Evolutionary conservation across 2,888 invertebrate genomes (phyloP), one percentile per base, ranked within the genome.

Genomic region (Habrosyne pyritoides): DNA sequence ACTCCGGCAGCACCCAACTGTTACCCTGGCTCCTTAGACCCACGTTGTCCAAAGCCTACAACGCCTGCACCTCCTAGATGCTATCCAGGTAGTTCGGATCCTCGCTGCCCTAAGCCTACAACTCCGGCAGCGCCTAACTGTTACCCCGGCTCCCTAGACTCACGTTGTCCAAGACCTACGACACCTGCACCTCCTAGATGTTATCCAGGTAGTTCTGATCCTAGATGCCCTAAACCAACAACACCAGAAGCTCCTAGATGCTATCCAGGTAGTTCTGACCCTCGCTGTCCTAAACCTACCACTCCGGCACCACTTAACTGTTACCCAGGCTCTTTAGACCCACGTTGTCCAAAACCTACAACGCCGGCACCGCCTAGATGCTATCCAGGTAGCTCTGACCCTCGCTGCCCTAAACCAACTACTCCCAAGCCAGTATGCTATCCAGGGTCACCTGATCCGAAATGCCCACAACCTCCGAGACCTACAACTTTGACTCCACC

Each of bases 241-340:
- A 63, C 66, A 0, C 58, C 63, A 2, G 52, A 48, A 0, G 47
- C 51, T 21, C 63, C 63, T 0, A 60, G 55, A 0, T 67, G 73
- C 59, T 81, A 81, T 59, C 87, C 87, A n/a, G 86, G 86, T 47
- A 73, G 71, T 4, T n/a, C n/a, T n/a, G n/a, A n/a, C n/a, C n/a
- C n/a, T n/a, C n/a, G n/a, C n/a, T n/a, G n/a, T n/a, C n/a, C n/a
- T n/a, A n/a, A n/a, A n/a, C n/a, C n/a, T n/a, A n/a, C n/a, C n/a
- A n/a, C n/a, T n/a, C n/a, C n/a, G n/a, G n/a, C n/a, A n/a, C n/a
- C n/a, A n/a, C n/a, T n/a, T n/a, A n/a, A n/a, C n/a, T n/a, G n/a
- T n/a, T n/a, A n/a, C n/a, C n/a, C n/a, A n/a, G n/a, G n/a, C n/a
- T n/a, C n/a, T n/a, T n/a, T n/a, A n/a, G n/a, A n/a, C n/a, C n/a